phyloP scores from a whole-genome alignment of 2,888 invertebrate genomes.

The Podotricha telesiphe region DNA sequence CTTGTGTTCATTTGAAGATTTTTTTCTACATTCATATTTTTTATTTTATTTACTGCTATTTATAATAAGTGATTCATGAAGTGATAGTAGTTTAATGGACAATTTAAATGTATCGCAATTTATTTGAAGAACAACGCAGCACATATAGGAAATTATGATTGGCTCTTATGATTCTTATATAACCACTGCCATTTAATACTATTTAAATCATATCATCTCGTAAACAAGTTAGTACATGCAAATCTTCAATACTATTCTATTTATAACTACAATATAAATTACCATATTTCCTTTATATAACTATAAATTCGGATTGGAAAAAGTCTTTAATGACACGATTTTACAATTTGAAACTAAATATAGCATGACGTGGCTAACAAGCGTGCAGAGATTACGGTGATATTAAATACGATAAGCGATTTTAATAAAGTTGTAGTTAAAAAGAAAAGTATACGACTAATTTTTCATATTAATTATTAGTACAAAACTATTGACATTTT shows the following conservation, averaged over 20 bases:
- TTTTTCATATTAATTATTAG: slow-evolving; percentile 25
- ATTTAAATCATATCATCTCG: slow-evolving; percentile 7
- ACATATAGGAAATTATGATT: not conserved
- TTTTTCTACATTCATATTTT: not conserved
- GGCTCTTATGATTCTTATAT: not conserved
- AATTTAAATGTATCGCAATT: not conserved
- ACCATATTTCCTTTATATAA: too few species aligned
- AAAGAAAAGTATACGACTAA: not conserved
- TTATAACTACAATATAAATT: not conserved
- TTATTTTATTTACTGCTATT: not conserved
- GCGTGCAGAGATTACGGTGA: not conserved
- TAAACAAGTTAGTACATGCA: slow-evolving; percentile 1
- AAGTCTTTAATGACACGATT: too few species aligned
- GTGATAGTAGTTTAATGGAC: not conserved
- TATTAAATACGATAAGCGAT: not conserved
- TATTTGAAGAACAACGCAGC: not conserved
- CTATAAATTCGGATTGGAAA: too few species aligned
- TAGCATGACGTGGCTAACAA: not conserved
- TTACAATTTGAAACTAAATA: too few species aligned
- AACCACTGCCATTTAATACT: slow-evolving; percentile 2
- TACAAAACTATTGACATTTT: slow-evolving; percentile 28
- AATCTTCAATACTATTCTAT: not conserved
- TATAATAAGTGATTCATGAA: too few species aligned
- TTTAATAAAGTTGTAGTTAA: not conserved
- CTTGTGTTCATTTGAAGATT: not conserved